Evolutionary conservation across 2,888 invertebrate species (phyloP).

Genomic region (Drosophila gaucha): DNA sequence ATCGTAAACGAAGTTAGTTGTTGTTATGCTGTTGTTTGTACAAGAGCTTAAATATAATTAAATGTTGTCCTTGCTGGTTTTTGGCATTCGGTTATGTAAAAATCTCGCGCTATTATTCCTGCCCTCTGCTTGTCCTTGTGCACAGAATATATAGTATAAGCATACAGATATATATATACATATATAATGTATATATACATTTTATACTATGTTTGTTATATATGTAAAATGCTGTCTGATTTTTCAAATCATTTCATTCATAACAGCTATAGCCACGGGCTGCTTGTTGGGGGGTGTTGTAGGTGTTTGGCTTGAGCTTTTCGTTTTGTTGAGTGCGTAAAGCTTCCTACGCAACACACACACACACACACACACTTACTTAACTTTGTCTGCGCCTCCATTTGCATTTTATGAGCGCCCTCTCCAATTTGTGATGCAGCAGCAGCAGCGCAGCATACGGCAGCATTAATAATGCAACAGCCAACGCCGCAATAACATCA

Average conservation of each 20-base stretch:
- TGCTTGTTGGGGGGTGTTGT: neutral
- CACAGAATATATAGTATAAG: neutral
- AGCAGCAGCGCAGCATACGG: constrained; percentile 55
- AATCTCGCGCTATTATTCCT: neutral
- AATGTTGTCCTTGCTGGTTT: constrained; percentile 19
- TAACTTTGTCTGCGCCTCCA: constrained; percentile 20
- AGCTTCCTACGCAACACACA: constrained; percentile 22
- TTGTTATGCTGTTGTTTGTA: constrained; percentile 4
- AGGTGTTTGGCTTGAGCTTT: constrained; percentile 46
- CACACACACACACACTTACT: constrained; percentile 1
- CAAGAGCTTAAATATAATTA: constrained; percentile 24
- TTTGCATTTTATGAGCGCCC: constrained; percentile 62
- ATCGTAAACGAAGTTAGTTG: neutral
- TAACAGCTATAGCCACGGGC: constrained; percentile 36
- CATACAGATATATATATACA: neutral
- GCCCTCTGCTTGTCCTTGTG: constrained; percentile 6
- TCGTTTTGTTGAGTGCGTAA: constrained; percentile 35
- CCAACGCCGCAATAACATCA: constrained; percentile 43
- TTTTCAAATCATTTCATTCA: constrained; percentile 47
- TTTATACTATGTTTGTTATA: neutral
- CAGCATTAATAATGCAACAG: constrained; percentile 70
- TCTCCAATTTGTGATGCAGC: constrained; percentile 60
- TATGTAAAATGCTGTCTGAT: constrained; percentile 2
- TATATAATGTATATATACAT: neutral
- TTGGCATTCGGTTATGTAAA: constrained; percentile 7